Percentiles rank a stretch among this genome's conserved stretches.
Evolutionary conservation across 2,797 vertebrate species (phyloP).

Genomic region (Odontamblyopus rebecca): DNA sequence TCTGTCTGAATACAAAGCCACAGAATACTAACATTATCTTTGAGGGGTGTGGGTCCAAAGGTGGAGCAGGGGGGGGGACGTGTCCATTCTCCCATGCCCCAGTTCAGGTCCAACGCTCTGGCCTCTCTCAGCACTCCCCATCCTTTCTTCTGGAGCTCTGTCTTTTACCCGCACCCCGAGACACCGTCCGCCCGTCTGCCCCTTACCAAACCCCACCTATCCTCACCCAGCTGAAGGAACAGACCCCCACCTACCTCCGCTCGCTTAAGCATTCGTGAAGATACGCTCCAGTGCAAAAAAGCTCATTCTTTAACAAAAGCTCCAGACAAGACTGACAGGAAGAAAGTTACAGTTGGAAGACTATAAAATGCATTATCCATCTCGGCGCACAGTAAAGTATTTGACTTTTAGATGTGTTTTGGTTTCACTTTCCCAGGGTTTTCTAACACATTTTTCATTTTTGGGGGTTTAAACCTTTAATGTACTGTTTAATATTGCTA

Average conservation of each 20-base stretch:
- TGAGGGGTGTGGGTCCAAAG: background rate
- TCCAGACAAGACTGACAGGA: constrained; percentile 2
- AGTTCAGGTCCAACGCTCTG: constrained; percentile 52
- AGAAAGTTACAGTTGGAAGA: background rate
- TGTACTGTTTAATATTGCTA: too few relatives aligned
- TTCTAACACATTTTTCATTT: background rate
- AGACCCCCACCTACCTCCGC: constrained; percentile 17
- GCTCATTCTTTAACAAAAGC: background rate
- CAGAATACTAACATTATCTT: constrained; percentile 13
- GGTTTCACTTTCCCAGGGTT: background rate
- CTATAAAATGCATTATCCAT: background rate
- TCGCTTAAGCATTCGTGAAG: background rate
- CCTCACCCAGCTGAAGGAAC: background rate
- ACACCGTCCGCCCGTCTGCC: constrained; percentile 28
- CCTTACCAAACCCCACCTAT: constrained; percentile 19
- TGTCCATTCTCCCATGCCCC: constrained; percentile 45
- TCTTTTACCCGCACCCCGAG: constrained; percentile 27
- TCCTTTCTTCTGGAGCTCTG: constrained; percentile 46
- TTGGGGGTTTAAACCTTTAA: background rate
- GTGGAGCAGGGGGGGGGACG: constrained; percentile 12
- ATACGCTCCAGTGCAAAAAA: background rate
- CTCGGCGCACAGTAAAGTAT: background rate
- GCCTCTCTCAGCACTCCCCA: constrained; percentile 13
- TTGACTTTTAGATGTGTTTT: constrained; percentile 4
- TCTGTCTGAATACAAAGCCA: constrained; percentile 24